These are phyloP conservation scores for Drosophila glabriapex DNA, from an alignment of 2,888 invertebrate species.

Conservation along the genomic window DNA sequence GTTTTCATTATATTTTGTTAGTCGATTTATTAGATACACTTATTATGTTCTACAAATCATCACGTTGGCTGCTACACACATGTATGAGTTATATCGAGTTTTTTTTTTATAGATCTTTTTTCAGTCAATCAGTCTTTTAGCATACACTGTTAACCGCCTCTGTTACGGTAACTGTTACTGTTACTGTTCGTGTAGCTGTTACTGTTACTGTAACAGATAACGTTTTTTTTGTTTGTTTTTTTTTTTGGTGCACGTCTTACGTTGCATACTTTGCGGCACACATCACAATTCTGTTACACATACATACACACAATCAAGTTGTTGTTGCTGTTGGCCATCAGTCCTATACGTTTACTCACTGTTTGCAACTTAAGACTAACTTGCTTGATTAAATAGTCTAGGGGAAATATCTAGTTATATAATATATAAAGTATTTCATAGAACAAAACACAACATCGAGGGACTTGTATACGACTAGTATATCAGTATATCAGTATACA, in stretches of 20 bases:
- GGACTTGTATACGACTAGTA: slow-evolving; percentile 26
- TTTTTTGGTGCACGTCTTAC: neutral
- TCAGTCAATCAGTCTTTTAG: slow-evolving; percentile 72
- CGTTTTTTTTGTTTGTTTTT: neutral
- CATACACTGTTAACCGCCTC: slow-evolving; percentile 60
- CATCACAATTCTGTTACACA: slow-evolving; percentile 70
- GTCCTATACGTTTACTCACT: slow-evolving; percentile 52
- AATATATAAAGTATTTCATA: slow-evolving; percentile 32
- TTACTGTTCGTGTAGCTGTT: slow-evolving; percentile 15
- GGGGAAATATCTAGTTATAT: slow-evolving; percentile 14
- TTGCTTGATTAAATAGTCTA: slow-evolving; percentile 34
- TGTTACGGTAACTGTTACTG: slow-evolving; percentile 17
- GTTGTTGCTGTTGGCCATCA: slow-evolving; percentile 46
- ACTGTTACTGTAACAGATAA: slow-evolving; percentile 10
- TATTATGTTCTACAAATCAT: slow-evolving; percentile 58
- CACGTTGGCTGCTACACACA: slow-evolving; percentile 46
- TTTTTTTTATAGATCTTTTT: slow-evolving; percentile 43
- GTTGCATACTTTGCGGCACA: slow-evolving; percentile 55
- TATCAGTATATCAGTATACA: neutral
- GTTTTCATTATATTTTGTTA: slow-evolving; percentile 51
- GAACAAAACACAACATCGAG: slow-evolving; percentile 75
- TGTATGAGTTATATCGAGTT: slow-evolving; percentile 26
- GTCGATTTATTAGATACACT: slow-evolving; percentile 38
- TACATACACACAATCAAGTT: slow-evolving; percentile 52
- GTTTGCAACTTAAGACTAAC: slow-evolving; percentile 59